Conservation (phyloP, 2,888 invertebrate genomes). For the Melinaea marsaeus region DNA sequence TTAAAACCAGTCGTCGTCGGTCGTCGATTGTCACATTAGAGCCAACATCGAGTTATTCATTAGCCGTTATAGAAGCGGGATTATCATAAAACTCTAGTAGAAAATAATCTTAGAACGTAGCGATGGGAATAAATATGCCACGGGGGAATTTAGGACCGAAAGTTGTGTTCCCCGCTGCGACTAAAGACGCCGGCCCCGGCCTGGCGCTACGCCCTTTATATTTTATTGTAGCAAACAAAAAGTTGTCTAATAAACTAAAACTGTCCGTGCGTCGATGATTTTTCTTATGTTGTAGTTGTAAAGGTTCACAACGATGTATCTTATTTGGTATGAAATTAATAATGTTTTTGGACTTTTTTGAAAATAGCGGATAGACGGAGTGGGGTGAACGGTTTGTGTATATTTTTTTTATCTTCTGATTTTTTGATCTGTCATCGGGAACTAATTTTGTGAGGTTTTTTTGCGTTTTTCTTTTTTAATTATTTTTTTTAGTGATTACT, state of each 20-base stretch:
- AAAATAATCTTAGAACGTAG: constrained; percentile 62
- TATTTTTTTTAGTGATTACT: constrained; percentile 57
- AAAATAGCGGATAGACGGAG: not conserved
- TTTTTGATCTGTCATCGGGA: constrained; percentile 78
- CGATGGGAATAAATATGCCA: constrained; percentile 71
- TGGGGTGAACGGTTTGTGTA: constrained; percentile 16
- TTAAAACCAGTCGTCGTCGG: constrained; percentile 32
- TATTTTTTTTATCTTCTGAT: constrained; percentile 8
- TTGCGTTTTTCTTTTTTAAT: constrained; percentile 67
- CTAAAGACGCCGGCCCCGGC: constrained; percentile 61
- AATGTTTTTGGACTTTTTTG: constrained; percentile 9
- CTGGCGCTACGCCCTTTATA: constrained; percentile 60
- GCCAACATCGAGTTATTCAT: constrained; percentile 61
- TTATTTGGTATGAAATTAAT: constrained; percentile 3
- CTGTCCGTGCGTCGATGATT: constrained; percentile 24
- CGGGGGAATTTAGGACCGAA: constrained; percentile 66
- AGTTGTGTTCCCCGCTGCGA: constrained; percentile 59
- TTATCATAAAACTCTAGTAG: constrained; percentile 74
- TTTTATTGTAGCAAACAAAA: constrained; percentile 58
- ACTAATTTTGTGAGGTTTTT: constrained; percentile 74
- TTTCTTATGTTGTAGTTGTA: not conserved
- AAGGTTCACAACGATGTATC: constrained; percentile 7
- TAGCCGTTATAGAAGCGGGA: constrained; percentile 61
- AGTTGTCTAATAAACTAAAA: constrained; percentile 31
- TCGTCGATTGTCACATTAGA: constrained; percentile 51